A percentile compares a stretch with the other conserved stretches of the same genome.
Conservation (phyloP, 2,797 vertebrate species). For the Delichon dasypus region DNA sequence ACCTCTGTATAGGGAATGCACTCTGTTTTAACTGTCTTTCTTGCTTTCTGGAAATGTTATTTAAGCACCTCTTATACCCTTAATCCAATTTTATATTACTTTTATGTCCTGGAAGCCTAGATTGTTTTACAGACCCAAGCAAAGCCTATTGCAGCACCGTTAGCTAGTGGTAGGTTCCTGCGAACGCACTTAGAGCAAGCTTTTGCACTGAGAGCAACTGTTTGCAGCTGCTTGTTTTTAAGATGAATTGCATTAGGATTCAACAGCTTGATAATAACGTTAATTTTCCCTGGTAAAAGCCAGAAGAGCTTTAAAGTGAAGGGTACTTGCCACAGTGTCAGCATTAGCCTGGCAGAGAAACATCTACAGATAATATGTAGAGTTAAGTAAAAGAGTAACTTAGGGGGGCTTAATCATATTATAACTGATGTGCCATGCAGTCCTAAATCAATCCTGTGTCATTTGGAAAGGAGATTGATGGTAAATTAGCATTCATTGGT, state of each 20-base stretch:
- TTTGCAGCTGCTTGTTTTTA: constrained; percentile 27
- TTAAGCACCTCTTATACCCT: background rate
- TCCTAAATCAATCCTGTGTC: constrained; percentile 29
- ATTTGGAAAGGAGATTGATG: constrained; percentile 27
- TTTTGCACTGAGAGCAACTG: background rate
- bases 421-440: constrained; percentile 42
- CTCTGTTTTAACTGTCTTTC: constrained; percentile 29
- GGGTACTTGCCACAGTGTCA: constrained; percentile 32
- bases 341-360: constrained; percentile 42
- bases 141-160: background rate
- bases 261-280: constrained; percentile 64
- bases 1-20: background rate
- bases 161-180: background rate
- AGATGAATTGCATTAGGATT: constrained; percentile 47
- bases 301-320: constrained; percentile 67
- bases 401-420: constrained; percentile 46
- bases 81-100: background rate
- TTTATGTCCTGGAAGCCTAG: background rate
- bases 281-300: constrained; percentile 56
- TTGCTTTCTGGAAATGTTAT: constrained; percentile 35
- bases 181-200: background rate
- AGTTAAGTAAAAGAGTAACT: constrained; percentile 71
- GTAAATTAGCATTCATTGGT: background rate
- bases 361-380: constrained; percentile 46
- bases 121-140: background rate